Conservation (phyloP, 2,888 invertebrate species). For the Hirtodrosophila alboralis region DNA sequence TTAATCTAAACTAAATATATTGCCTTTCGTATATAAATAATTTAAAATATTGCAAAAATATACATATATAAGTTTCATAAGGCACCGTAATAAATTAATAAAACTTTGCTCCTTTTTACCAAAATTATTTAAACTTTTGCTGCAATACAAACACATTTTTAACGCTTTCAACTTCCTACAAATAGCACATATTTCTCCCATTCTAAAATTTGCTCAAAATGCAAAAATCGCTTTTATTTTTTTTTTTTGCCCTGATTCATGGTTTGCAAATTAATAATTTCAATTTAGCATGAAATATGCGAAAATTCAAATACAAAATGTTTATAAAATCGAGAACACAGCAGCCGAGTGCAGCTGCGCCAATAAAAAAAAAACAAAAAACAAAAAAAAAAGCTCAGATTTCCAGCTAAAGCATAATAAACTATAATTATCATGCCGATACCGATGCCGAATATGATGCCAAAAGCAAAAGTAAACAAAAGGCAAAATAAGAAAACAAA, state of each 20-base stretch:
- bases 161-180: no score
- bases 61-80: no score
- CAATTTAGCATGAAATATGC: conserved; percentile 19
- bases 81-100: no score
- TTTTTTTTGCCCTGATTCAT: conserved; percentile 1
- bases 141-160: no score
- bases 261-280: conserved; percentile 13
- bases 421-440: conserved; percentile 53
- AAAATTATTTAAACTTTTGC: no score
- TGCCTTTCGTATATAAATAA: no score
- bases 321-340: conserved; percentile 28
- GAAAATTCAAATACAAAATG: conserved; percentile 27
- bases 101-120: no score
- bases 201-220: background rate
- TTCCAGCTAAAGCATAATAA: conserved; percentile 59
- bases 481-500: conserved; percentile 29
- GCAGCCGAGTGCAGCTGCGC: conserved; percentile 33
- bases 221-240: background rate
- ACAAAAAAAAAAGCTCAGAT: conserved; percentile 62
- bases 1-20: no score
- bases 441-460: conserved; percentile 26
- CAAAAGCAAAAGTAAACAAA: conserved; percentile 66
- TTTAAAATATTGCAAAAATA: no score
- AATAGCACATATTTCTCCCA: no score
- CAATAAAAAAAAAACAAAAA: conserved; percentile 11